Conservation (phyloP, 1,140 invertebrate species). For the Drosophila kanapiae region DNA sequence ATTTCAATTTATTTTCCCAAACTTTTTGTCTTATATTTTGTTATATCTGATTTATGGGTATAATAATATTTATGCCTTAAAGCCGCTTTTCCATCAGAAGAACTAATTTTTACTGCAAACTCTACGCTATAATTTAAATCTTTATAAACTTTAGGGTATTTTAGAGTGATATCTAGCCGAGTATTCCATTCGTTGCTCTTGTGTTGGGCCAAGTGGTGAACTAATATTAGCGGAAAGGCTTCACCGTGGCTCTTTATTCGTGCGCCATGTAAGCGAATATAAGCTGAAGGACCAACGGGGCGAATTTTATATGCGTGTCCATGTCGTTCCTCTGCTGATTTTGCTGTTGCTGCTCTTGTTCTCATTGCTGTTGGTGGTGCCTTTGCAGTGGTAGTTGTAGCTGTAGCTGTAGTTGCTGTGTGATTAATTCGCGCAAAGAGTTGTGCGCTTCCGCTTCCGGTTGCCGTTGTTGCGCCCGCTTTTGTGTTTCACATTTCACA, state of each 20-base stretch:
- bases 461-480: conserved; percentile 61
- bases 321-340: conserved; percentile 53
- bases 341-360: conserved; percentile 42
- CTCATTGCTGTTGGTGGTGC: conserved; percentile 18
- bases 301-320: conserved; percentile 59
- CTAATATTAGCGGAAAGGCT: conserved; percentile 6
- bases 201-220: conserved; percentile 1
- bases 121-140: background rate
- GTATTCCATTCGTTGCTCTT: background rate
- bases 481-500: conserved; percentile 82
- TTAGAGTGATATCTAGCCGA: background rate
- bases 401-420: conserved; percentile 67
- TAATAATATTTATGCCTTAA: background rate
- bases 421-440: conserved; percentile 83
- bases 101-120: too few species aligned
- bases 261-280: conserved; percentile 34
- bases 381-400: conserved; percentile 36
- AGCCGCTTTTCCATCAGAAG: background rate
- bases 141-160: background rate
- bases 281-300: conserved; percentile 31
- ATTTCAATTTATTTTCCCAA: background rate
- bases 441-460: conserved; percentile 81
- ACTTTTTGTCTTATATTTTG: background rate
- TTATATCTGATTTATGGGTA: background rate
- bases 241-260: conserved; percentile 22